Conservation (phyloP, 1,140 invertebrate genomes). For the Nasonia giraulti region DNA sequence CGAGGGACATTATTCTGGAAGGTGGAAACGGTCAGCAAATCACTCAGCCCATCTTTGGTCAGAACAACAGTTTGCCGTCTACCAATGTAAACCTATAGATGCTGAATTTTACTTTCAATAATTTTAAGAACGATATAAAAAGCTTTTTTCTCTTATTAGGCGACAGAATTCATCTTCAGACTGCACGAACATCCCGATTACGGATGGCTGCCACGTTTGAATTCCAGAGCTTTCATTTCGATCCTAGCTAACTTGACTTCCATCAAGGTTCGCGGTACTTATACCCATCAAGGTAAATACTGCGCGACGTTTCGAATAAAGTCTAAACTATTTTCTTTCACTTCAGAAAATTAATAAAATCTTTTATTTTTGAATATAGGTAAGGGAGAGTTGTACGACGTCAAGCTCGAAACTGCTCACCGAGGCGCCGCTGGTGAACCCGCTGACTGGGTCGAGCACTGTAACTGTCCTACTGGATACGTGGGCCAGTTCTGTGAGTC, state of each 20-base stretch:
- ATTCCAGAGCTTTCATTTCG: constrained; percentile 90
- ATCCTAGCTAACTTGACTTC: constrained; percentile 94
- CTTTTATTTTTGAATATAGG: constrained; percentile 72
- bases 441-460: constrained; percentile 95
- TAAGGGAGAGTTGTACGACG: constrained; percentile 90
- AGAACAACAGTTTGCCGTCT: constrained; percentile 88
- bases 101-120: not conserved
- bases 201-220: constrained; percentile 92
- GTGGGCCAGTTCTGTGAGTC: constrained; percentile 97
- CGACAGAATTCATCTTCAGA: constrained; percentile 85
- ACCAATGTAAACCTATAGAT: constrained; percentile 74
- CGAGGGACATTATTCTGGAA: constrained; percentile 92
- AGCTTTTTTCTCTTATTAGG: constrained; percentile 54
- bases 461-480: constrained; percentile 94
- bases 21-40: constrained; percentile 86
- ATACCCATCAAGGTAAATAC: constrained; percentile 80
- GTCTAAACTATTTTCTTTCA: not conserved
- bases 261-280: constrained; percentile 95
- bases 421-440: constrained; percentile 85
- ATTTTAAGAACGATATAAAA: not conserved
- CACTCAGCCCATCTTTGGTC: constrained; percentile 92
- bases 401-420: constrained; percentile 89
- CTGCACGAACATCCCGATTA: constrained; percentile 94
- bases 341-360: not conserved
- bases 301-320: not conserved